Base-by-base conservation (phyloP, 2,797 vertebrate genomes). In the Tenualosa thibaudeaui region DNA sequence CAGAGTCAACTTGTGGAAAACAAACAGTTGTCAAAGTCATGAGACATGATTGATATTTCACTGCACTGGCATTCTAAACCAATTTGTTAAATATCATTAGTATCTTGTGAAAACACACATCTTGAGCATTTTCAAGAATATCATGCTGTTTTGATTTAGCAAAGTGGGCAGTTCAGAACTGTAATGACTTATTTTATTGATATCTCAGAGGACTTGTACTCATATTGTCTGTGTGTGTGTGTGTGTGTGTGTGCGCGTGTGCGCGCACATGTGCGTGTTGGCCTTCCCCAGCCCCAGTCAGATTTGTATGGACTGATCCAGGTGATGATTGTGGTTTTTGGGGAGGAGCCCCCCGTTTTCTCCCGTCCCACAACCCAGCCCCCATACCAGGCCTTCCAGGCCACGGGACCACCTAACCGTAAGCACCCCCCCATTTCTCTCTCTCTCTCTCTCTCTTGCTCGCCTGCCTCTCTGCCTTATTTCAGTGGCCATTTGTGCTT, bases 251-350 rank as follows among this genome's bases (percentile, higher is more conserved):
- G 3, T 37, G 37, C 40, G 26, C 19, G 53, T 91, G 5, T 78
- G 51, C 7, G 40, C 75, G 37, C 24, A 6, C 46, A 46, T 6
- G 46, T 6, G 6, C 31, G 5, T 56, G 26, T 81, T 46, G 71
- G 71, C 19, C 40, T 6, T 78, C 17, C 37, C 17, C 92, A 99
- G 98, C 98, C 98, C 81, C 97, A 98, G 92, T 99, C 98, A 58
- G 98, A 99, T 91, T 94, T 99, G 87, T 95, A 97, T 71, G 97
- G 98, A n/a, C 95, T 99, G 88, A 99, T 99, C 92, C 98, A 99
- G 91, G 97, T 99, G 89, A 99, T 99, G 97, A 98, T 99, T 84
- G 98, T 99, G 84, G 97, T 99, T 85, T 99, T 99, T 93, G 98
- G 97, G 88, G 98, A 99, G 3, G 98, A 99, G 84, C 98, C 98